A percentile compares a stretch with the other conserved stretches of the same genome.
Evolutionary conservation across 2,888 invertebrate species (phyloP).

Genomic region (Harpalus rufipes): DNA sequence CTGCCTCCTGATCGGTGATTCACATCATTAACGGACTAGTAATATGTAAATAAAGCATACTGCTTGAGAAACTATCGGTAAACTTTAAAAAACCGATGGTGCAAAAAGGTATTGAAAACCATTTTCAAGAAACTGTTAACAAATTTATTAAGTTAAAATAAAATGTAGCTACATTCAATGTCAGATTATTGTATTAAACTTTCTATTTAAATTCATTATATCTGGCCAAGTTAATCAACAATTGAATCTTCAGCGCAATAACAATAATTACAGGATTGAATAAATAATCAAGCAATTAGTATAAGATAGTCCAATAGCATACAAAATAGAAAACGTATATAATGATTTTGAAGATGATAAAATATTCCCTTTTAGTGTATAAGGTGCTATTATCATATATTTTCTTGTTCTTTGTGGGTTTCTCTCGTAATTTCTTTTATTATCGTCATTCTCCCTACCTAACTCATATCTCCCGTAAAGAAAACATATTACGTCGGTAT

Average conservation of each 20-base stretch:
- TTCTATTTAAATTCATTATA: not conserved
- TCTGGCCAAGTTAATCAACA: not conserved
- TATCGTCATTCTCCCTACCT: constrained; percentile 52
- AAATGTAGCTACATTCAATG: not conserved
- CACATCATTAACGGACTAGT: too few relatives aligned
- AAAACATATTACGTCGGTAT: constrained; percentile 54
- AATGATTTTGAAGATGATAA: constrained; percentile 40
- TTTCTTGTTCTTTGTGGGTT: constrained; percentile 52
- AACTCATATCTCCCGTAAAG: constrained; percentile 50
- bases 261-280: not conserved
- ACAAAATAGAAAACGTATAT: constrained; percentile 42
- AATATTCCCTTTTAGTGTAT: constrained; percentile 51
- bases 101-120: too few relatives aligned
- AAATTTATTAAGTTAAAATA: not conserved
- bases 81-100: too few relatives aligned
- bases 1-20: too few relatives aligned
- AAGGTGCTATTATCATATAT: constrained; percentile 39
- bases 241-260: not conserved
- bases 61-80: too few relatives aligned
- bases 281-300: not conserved
- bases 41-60: too few relatives aligned
- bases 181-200: not conserved
- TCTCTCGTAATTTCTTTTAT: constrained; percentile 51
- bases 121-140: too few relatives aligned
- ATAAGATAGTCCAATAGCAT: constrained; percentile 12